Evolutionary conservation across 2,113 vertebrate genomes (phyloP).

Genomic region (Apaloderma vittatum): DNA sequence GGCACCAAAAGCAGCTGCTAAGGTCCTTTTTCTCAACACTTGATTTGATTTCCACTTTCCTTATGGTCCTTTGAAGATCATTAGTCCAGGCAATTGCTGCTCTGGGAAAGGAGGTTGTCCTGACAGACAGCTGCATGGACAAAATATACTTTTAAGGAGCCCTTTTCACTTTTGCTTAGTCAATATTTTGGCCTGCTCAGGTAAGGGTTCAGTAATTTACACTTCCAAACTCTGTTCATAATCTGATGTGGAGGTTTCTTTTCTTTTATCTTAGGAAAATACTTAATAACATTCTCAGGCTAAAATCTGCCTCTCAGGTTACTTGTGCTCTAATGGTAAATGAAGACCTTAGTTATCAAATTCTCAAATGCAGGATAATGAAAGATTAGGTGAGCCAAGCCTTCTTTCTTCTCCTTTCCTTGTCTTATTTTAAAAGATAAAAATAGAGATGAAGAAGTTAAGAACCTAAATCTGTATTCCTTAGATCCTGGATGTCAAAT

Average conservation of each 20-base stretch:
- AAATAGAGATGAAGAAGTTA: not conserved
- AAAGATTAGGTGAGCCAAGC: not conserved
- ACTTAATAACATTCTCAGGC: not conserved
- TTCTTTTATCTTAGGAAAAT: not conserved
- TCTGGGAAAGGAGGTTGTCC: not conserved
- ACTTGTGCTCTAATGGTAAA: not conserved
- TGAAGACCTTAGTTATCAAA: not conserved
- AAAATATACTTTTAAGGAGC: not conserved
- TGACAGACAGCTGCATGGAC: not conserved
- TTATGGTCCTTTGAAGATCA: constrained; percentile 37
- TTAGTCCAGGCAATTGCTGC: not conserved
- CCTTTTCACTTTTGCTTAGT: not conserved
- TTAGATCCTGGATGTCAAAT: not conserved
- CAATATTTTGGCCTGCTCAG: not conserved
- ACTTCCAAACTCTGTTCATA: not conserved
- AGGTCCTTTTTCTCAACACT: constrained; percentile 38
- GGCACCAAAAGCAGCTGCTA: constrained; percentile 65
- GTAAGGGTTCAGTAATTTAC: not conserved
- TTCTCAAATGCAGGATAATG: not conserved
- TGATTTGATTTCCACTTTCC: constrained; percentile 52
- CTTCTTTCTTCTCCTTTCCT: not conserved
- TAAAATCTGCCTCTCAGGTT: not conserved
- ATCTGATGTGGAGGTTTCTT: not conserved
- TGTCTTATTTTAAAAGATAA: not conserved
- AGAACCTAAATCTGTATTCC: not conserved